A percentile compares a stretch with the other conserved stretches of the same genome.
phyloP scores from a whole-genome alignment of 64 coral and sea anemone genomes.

The Stichodactyla mertensii region DNA sequence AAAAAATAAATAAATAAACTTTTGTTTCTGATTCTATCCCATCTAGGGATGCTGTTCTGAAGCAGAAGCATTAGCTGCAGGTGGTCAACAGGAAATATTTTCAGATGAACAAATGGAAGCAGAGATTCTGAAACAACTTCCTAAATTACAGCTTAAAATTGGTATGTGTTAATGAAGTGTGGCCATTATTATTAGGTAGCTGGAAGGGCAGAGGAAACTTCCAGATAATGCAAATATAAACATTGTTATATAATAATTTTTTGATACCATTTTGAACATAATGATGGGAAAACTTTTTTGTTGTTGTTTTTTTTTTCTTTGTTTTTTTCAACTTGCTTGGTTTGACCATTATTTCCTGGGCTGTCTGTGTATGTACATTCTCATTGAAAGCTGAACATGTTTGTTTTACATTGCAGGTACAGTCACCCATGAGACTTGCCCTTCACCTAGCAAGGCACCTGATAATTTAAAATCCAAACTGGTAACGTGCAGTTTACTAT shows the following conservation, averaged over 20 bases:
- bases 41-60: slow-evolving; percentile 83
- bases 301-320: neutral
- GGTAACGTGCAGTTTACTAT: slow-evolving; percentile 33
- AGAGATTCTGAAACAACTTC: slow-evolving; percentile 73
- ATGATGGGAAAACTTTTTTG: too few relatives aligned
- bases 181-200: too few relatives aligned
- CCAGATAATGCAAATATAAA: too few relatives aligned
- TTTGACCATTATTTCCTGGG: too few relatives aligned
- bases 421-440: slow-evolving; percentile 66
- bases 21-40: neutral
- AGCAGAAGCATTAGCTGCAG: slow-evolving; percentile 78
- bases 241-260: too few relatives aligned
- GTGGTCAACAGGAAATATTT: slow-evolving; percentile 54
- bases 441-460: slow-evolving; percentile 81
- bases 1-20: too few relatives aligned
- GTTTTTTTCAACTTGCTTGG: too few relatives aligned
- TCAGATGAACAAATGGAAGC: slow-evolving; percentile 74
- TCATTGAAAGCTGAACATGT: neutral
- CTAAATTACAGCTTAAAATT: slow-evolving; percentile 85
- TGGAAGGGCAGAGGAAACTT: too few relatives aligned
- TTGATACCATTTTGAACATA: too few relatives aligned
- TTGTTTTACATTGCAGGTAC: slow-evolving; percentile 50
- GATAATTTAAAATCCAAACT: slow-evolving; percentile 86
- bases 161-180: slow-evolving; percentile 15
- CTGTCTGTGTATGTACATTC: too few relatives aligned